These are phyloP conservation scores for Exaiptasia diaphana DNA, from an alignment of 64 coral and sea anemone species.

Conservation along the genomic window DNA sequence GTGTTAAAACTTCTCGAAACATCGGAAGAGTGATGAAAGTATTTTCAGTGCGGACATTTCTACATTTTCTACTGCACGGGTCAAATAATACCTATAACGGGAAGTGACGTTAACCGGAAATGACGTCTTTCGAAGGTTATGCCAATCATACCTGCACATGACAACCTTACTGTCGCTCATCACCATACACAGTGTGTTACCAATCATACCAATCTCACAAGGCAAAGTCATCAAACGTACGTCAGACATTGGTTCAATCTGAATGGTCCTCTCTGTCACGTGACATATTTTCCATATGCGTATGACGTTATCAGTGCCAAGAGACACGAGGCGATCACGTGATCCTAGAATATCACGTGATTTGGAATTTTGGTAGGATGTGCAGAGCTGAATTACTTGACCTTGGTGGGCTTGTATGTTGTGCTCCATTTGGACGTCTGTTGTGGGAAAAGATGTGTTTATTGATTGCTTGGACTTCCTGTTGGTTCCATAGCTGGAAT, in stretches of 20 bases:
- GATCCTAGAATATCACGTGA: slow-evolving; percentile 31
- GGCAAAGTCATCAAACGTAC: slow-evolving; percentile 65
- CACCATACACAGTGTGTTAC: slow-evolving; percentile 65
- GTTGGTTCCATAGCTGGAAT: too few relatives aligned
- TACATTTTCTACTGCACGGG: too few relatives aligned
- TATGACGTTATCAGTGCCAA: slow-evolving; percentile 69
- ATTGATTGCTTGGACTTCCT: too few relatives aligned
- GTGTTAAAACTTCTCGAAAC: too few relatives aligned
- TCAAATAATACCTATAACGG: too few relatives aligned
- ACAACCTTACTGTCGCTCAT: slow-evolving; percentile 70
- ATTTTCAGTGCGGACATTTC: too few relatives aligned
- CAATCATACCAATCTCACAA: slow-evolving; percentile 70
- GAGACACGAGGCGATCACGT: slow-evolving; percentile 74
- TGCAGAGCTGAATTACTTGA: slow-evolving; percentile 55
- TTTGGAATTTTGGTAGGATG: slow-evolving; percentile 28
- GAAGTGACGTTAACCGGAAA: too few relatives aligned
- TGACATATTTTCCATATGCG: slow-evolving; percentile 69
- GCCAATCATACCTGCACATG: slow-evolving; percentile 66
- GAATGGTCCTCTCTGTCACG: background rate
- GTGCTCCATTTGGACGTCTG: slow-evolving; percentile 72
- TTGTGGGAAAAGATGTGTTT: background rate
- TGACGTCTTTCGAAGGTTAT: too few relatives aligned
- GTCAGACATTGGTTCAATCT: slow-evolving; percentile 45
- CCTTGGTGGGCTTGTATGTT: slow-evolving; percentile 89
- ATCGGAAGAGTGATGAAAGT: too few relatives aligned